Base-by-base conservation (phyloP, 2,113 vertebrate species). In the Stigmatopora nigra region DNA sequence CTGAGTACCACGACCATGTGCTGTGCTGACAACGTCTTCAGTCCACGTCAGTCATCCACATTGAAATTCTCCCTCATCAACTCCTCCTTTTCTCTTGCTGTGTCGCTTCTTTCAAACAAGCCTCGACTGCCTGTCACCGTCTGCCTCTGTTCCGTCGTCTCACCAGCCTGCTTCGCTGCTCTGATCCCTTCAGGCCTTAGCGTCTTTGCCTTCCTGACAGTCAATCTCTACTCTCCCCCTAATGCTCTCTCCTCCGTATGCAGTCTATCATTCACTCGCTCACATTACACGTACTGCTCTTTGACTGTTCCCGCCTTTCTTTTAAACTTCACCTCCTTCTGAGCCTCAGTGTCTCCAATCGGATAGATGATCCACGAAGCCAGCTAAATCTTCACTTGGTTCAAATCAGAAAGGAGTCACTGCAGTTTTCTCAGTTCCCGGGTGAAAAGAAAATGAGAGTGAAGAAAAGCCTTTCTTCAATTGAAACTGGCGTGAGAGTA, bases 31-130 rank as follows among this genome's bases (percentile, higher is more conserved):
- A 38, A 58, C 64, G 78, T 73, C 78, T 82, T 82, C 78, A 73
- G 78, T 88, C 80, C 82, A 76, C 80, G 78, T 84, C 85, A 66
- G 78, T 69, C 82, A 80, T 82, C 49, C 74, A 78, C 78, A 82
- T 89, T 88, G 80, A 87, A 88, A 87, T 84, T 86, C 81, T 87
- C 85, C 86, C 87, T 88, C 78, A 71, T 83, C 73, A 76, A 55
- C 79, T 80, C 72, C 76, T 82, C 74, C 77, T 76, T 62, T 31
- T 61, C 64, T 68, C 65, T 64, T 64, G 68, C 69, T 41, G 70
- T 46, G 75, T 81, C 71, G 61, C 78, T 76, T 74, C 75, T 77
- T 77, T 63, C 63, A 73, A 20, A n/a, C 67, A 20, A 76, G 62
- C 65, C 65, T 73, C 41, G 63, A 64, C 78, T 53, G 75, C 70